Evolutionary conservation across 2,113 vertebrate genomes (phyloP).

Genomic region (Cairina moschata): DNA sequence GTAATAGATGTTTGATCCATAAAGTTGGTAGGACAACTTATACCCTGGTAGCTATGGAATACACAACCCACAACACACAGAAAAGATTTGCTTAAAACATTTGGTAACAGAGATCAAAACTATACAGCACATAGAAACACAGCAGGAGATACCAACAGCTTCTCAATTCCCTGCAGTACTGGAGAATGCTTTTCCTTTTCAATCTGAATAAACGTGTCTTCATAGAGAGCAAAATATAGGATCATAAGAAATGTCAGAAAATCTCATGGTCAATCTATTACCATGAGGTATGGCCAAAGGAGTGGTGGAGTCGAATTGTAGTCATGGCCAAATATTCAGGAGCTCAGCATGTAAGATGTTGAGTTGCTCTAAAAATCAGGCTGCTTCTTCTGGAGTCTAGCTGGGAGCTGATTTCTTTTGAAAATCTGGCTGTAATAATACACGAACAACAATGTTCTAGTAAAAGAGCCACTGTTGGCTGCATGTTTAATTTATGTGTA

Average conservation of each 20-base stretch:
- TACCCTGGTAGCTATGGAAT: not conserved
- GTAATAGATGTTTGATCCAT: not conserved
- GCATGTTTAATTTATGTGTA: slow-evolving; percentile 65
- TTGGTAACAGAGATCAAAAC: not conserved
- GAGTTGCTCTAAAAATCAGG: slow-evolving; percentile 18
- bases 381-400: slow-evolving; percentile 30
- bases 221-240: not conserved
- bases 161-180: not conserved
- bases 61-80: not conserved
- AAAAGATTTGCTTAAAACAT: not conserved
- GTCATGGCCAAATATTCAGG: not conserved
- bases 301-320: not conserved
- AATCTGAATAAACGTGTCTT: not conserved
- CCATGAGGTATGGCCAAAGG: not conserved
- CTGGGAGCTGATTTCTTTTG: slow-evolving; percentile 31
- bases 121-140: not conserved
- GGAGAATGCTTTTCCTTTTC: not conserved
- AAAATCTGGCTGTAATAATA: slow-evolving; percentile 59
- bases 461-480: slow-evolving; percentile 58
- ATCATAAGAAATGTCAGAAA: not conserved
- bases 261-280: not conserved
- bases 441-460: slow-evolving; percentile 40
- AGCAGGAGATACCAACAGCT: not conserved
- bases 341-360: not conserved
- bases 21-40: not conserved